Evolutionary conservation across 2,888 invertebrate genomes (phyloP), one percentile per base, ranked within the genome.

Genomic region (Myopa testacea): DNA sequence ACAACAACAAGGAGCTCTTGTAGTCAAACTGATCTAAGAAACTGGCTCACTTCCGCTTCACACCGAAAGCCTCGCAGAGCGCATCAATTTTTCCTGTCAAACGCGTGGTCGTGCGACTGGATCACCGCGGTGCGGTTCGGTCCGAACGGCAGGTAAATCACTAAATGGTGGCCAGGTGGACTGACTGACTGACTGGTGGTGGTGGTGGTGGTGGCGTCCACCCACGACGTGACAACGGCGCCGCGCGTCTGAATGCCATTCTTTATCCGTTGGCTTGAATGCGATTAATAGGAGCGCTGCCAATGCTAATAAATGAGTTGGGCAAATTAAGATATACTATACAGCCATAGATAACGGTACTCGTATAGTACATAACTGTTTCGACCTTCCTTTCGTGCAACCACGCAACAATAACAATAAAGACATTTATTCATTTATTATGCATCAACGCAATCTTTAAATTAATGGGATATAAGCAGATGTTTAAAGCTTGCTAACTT

Each of bases 201-300:
- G 65, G 65, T 38, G 37, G 40, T 7, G 65, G 14, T 1, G 2
- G 34, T 50, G 50, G 50, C 26, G 38, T 38, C n/a, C n/a, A n/a
- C n/a, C n/a, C n/a, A n/a, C n/a, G 40, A 14, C 34, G 16, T 38
- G 4, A 38, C 38, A 65, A 6, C 12, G 65, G 65, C 3, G 69
- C 14, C 69, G n/a, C 12, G 19, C 60, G 40, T 60, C 45, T 72
- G 60, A 62, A 19, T 71, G 71, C 71, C 58, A 72, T 14, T 55
- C 55, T 14, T 72, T 72, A 72, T 72, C 72, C 60, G 72, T 72
- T 62, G 45, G 62, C 72, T 72, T 72, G 40, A 62, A 62, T 45
- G 62, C 45, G 40, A 72, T 62, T 72, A 72, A 12, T 45, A 50
- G 65, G 14, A 38, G 7, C 10, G 65, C 14, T 65, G 34, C 37